These are phyloP conservation scores for Allygus modestus DNA, from an alignment of 2,888 invertebrate species.

Conservation along the genomic window DNA sequence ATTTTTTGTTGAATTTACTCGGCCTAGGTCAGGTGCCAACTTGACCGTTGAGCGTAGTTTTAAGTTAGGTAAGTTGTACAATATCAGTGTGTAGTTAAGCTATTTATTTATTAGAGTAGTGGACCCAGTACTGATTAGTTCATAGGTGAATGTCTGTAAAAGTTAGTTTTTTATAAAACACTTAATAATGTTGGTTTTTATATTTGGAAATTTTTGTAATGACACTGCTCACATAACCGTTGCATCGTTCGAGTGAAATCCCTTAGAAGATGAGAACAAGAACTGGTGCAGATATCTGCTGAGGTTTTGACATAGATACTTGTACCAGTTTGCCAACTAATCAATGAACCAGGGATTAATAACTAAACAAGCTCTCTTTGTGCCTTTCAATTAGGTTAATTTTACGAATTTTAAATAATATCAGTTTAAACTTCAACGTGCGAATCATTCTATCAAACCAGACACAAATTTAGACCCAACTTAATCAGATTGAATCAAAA, in stretches of 20 bases:
- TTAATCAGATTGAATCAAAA: no score
- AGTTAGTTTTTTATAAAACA: constrained; percentile 58
- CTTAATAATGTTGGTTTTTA: constrained; percentile 60
- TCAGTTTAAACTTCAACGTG: no score
- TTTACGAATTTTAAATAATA: not conserved
- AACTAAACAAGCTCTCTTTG: not conserved
- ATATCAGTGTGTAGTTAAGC: constrained; percentile 58
- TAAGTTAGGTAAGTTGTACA: constrained; percentile 54
- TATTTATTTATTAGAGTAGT: constrained; percentile 61
- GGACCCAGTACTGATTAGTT: constrained; percentile 66
- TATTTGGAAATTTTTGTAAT: constrained; percentile 51
- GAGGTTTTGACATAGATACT: not conserved
- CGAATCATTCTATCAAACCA: no score
- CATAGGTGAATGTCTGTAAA: constrained; percentile 62
- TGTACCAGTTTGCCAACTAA: constrained; percentile 26
- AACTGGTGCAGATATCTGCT: constrained; percentile 21
- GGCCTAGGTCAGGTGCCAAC: constrained; percentile 65
- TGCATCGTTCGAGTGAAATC: constrained; percentile 36
- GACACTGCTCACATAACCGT: constrained; percentile 40
- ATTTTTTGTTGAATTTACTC: constrained; percentile 49
- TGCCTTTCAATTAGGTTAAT: not conserved
- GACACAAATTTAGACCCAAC: no score
- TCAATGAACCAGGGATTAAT: constrained; percentile 24
- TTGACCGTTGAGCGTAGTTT: constrained; percentile 47
- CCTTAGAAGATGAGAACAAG: not conserved